Percentiles rank a stretch among this genome's conserved stretches.
phyloP scores from a whole-genome alignment of 2,797 vertebrate genomes.

The Spinus pinus region DNA sequence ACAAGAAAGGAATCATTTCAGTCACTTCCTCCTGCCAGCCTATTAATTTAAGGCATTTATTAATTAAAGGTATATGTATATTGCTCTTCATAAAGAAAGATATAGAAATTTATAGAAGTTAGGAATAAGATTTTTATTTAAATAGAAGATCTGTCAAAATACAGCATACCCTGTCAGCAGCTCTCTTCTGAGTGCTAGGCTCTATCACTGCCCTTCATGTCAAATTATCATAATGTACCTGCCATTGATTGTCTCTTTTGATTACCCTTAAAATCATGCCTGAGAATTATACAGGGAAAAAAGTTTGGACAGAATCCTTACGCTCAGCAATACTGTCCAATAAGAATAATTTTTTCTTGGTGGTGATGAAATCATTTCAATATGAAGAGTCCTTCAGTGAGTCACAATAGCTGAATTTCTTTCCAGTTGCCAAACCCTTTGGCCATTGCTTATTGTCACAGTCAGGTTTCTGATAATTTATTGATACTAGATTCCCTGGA shows the following conservation, averaged over 20 bases:
- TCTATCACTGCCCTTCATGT: background rate
- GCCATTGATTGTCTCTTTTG: background rate
- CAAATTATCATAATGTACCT: background rate
- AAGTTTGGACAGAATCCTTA: background rate
- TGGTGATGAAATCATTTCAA: rapidly evolving
- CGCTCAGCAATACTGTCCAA: background rate
- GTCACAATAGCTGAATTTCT: background rate
- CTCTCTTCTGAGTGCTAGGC: background rate
- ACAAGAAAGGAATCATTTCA: background rate
- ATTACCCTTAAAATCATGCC: background rate
- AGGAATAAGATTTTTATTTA: background rate
- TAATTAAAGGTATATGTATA: background rate
- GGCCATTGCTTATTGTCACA: background rate
- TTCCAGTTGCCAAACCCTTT: background rate
- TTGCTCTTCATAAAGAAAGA: background rate
- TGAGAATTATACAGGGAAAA: background rate
- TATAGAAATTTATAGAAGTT: background rate
- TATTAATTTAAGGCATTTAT: background rate
- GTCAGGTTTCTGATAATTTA: background rate
- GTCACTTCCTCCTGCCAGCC: background rate
- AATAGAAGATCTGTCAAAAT: slow-evolving; percentile 7
- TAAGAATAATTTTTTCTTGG: background rate
- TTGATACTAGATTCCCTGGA: background rate
- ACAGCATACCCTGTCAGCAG: background rate
- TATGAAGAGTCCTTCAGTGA: background rate